These are phyloP conservation scores for Ceratina japonica DNA, from an alignment of 1,140 invertebrate species.

Conservation along the genomic window DNA sequence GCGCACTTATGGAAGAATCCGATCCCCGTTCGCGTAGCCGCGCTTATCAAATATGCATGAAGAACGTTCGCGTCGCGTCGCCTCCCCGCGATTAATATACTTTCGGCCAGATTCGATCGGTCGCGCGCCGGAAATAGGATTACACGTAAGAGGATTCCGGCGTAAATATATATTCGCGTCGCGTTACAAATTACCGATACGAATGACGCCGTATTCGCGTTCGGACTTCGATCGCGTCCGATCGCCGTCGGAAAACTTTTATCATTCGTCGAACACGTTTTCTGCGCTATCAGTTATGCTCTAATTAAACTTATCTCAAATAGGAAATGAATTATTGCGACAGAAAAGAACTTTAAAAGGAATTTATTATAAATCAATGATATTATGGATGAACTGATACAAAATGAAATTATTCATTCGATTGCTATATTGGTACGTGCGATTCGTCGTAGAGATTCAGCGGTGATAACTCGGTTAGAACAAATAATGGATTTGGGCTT, in stretches of 20 bases:
- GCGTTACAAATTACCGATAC: not conserved
- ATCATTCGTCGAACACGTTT: no score
- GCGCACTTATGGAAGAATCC: conserved; percentile 30
- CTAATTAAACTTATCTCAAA: no score
- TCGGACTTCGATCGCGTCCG: no score
- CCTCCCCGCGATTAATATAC: conserved; percentile 22
- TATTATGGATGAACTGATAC: no score
- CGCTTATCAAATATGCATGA: conserved; percentile 34
- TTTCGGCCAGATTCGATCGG: not conserved
- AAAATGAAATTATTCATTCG: no score
- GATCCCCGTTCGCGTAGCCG: not conserved
- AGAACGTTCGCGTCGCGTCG: conserved; percentile 6
- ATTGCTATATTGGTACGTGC: not conserved
- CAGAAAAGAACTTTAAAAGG: no score
- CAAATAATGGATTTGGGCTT: conserved; percentile 56
- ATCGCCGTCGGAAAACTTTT: no score
- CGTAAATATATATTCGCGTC: no score
- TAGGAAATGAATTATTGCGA: no score
- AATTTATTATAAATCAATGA: no score
- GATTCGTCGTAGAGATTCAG: conserved; percentile 12
- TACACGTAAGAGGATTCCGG: conserved; percentile 8
- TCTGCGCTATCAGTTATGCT: no score
- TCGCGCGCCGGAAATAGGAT: conserved; percentile 1
- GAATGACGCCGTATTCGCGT: not conserved
- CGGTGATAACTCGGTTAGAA: conserved; percentile 52